Conservation (phyloP, 2,113 vertebrate species). For the Euleptes europaea region DNA sequence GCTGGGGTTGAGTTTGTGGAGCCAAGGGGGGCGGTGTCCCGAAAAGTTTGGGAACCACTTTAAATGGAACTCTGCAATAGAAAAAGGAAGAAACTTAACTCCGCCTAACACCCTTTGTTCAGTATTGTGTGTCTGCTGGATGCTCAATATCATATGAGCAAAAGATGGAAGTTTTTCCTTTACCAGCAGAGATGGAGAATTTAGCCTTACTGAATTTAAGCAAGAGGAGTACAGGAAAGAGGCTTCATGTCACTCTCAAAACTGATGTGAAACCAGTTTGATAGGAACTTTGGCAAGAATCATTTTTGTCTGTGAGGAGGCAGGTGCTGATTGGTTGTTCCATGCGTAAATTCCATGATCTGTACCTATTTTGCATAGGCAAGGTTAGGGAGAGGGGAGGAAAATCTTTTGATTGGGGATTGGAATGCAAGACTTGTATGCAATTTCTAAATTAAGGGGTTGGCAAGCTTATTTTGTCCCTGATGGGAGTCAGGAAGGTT, state of each 20-base stretch:
- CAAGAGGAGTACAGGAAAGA: constrained; percentile 1
- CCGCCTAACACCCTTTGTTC: constrained; percentile 4
- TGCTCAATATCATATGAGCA: not conserved
- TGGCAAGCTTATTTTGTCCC: constrained; percentile 60
- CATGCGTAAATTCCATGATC: constrained; percentile 44
- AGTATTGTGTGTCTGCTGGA: constrained; percentile 9
- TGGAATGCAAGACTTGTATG: constrained; percentile 52
- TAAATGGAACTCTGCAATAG: constrained; percentile 10
- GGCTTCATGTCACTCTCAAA: constrained; percentile 54
- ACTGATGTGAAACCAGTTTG: constrained; percentile 54
- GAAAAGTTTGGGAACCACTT: too few relatives aligned
- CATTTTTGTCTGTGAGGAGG: constrained; percentile 60
- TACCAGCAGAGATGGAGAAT: constrained; percentile 38
- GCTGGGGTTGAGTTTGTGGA: too few relatives aligned
- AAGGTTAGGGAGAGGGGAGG: not conserved
- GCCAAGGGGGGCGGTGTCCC: too few relatives aligned
- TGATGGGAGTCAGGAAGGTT: constrained; percentile 69
- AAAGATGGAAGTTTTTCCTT: constrained; percentile 10
- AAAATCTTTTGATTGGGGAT: constrained; percentile 48
- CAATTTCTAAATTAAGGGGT: constrained; percentile 59
- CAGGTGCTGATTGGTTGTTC: constrained; percentile 47
- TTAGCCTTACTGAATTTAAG: not conserved
- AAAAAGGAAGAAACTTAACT: not conserved
- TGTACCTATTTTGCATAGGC: not conserved
- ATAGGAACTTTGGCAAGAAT: constrained; percentile 34